Evolutionary conservation across 2,113 vertebrate species (phyloP).

Genomic region (Cyanoliseus patagonus): DNA sequence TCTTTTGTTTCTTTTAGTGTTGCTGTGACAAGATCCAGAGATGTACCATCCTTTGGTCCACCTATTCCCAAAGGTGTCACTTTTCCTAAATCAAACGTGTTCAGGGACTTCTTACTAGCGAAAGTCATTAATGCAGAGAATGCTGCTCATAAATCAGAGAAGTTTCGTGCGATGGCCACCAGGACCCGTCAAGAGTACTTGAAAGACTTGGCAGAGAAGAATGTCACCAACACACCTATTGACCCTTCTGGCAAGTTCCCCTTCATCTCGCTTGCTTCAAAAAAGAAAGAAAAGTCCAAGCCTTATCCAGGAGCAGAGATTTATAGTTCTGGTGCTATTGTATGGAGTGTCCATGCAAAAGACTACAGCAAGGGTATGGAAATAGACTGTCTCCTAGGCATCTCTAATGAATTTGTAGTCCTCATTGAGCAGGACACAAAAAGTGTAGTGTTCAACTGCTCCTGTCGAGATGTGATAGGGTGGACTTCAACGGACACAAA

Average conservation of each 20-base stretch:
- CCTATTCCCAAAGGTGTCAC: conserved; percentile 94
- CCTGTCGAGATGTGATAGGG: conserved; percentile 92
- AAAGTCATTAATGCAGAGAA: conserved; percentile 98
- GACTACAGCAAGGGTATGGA: conserved; percentile 91
- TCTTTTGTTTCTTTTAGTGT: conserved; percentile 76
- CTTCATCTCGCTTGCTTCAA: conserved; percentile 94
- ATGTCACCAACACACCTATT: conserved; percentile 92
- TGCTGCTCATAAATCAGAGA: conserved; percentile 95
- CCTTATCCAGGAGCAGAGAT: conserved; percentile 90
- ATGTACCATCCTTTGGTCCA: conserved; percentile 93
- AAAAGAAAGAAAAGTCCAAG: conserved; percentile 90
- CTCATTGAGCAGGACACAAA: conserved; percentile 91
- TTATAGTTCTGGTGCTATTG: conserved; percentile 87
- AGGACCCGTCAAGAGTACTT: conserved; percentile 95
- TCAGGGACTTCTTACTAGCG: conserved; percentile 95
- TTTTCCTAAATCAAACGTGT: conserved; percentile 95
- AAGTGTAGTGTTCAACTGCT: conserved; percentile 92
- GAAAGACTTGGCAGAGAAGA: conserved; percentile 93
- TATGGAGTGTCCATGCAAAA: conserved; percentile 90
- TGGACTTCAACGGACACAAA: conserved; percentile 92
- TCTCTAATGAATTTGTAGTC: conserved; percentile 92
- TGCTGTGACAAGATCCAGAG: conserved; percentile 93
- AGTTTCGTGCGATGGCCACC: conserved; percentile 95
- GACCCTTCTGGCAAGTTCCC: conserved; percentile 94
- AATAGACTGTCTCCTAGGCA: conserved; percentile 87